Evolutionary conservation across 2,888 invertebrate genomes (phyloP).

Genomic region (Tricholauxania praeusta): DNA sequence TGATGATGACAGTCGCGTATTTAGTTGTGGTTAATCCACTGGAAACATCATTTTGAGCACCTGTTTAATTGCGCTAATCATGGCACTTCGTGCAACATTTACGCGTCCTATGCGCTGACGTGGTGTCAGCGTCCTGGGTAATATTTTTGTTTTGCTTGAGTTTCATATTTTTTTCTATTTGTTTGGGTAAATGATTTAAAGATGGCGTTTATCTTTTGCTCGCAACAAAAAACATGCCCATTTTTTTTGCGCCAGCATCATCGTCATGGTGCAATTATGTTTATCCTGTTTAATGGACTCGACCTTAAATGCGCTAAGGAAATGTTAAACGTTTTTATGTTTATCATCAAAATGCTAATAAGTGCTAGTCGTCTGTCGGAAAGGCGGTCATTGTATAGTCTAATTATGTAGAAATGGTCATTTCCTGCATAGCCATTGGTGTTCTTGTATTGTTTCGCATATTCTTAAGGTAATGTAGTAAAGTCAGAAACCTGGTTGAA

Average conservation of each 20-base stretch:
- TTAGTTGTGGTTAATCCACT: slow-evolving; percentile 56
- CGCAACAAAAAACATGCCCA: too few relatives aligned
- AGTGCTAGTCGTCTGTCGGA: too few relatives aligned
- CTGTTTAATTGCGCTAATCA: slow-evolving; percentile 66
- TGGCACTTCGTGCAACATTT: slow-evolving; percentile 36
- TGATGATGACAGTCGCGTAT: slow-evolving; percentile 17
- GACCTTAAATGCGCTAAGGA: slow-evolving; percentile 1
- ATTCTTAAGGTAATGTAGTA: too few relatives aligned
- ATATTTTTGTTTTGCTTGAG: too few relatives aligned
- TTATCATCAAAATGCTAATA: not conserved
- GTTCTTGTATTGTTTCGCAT: too few relatives aligned
- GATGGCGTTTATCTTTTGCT: slow-evolving; percentile 7
- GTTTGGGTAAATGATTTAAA: slow-evolving; percentile 21
- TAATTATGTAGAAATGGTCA: too few relatives aligned
- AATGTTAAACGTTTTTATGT: slow-evolving; percentile 17
- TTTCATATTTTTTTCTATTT: not conserved
- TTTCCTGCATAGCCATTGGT: too few relatives aligned
- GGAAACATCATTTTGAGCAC: slow-evolving; percentile 64
- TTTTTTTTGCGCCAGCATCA: not conserved
- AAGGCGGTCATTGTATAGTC: too few relatives aligned
- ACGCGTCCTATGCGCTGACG: too few relatives aligned
- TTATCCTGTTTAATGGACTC: slow-evolving; percentile 30
- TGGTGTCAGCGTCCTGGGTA: too few relatives aligned
- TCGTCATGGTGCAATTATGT: not conserved
- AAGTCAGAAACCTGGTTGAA: too few relatives aligned